phyloP scores from a whole-genome alignment of 2,888 invertebrate genomes.

The Ophraella communa region DNA sequence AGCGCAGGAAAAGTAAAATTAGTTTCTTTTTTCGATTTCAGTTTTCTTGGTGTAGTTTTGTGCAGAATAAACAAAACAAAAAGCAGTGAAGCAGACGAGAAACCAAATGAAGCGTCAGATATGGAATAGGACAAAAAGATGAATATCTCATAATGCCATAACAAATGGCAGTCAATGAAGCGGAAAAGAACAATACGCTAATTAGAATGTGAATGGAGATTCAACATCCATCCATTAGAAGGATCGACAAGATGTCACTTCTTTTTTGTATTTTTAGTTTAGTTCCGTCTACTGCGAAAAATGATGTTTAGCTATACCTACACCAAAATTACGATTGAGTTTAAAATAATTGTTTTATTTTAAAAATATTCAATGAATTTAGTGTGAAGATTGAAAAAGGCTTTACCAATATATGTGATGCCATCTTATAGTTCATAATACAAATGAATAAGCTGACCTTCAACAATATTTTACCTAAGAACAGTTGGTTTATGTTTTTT shows the following conservation, averaged over 20 bases:
- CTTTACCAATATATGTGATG: no score
- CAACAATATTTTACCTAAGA: no score
- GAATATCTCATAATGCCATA: not conserved
- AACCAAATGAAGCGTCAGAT: slow-evolving; percentile 5
- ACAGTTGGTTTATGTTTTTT: no score
- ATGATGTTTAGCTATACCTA: not conserved
- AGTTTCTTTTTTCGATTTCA: no score
- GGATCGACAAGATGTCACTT: not conserved
- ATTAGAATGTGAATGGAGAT: slow-evolving; percentile 1
- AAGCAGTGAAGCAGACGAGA: not conserved
- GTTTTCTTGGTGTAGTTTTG: not conserved
- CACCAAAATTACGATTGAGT: no score
- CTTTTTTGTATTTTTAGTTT: not conserved
- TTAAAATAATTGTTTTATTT: no score
- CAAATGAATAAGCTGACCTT: no score
- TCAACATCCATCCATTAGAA: not conserved
- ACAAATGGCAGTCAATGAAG: slow-evolving; percentile 4
- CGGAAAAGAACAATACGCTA: not conserved
- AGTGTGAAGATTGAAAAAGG: no score
- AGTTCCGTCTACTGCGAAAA: not conserved
- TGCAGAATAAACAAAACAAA: not conserved
- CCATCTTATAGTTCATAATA: no score
- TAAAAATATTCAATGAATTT: no score
- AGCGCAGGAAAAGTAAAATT: no score
- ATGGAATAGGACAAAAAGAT: not conserved